phyloP scores from a whole-genome alignment of 2,888 invertebrate species.

The Nymphalis c-album region DNA sequence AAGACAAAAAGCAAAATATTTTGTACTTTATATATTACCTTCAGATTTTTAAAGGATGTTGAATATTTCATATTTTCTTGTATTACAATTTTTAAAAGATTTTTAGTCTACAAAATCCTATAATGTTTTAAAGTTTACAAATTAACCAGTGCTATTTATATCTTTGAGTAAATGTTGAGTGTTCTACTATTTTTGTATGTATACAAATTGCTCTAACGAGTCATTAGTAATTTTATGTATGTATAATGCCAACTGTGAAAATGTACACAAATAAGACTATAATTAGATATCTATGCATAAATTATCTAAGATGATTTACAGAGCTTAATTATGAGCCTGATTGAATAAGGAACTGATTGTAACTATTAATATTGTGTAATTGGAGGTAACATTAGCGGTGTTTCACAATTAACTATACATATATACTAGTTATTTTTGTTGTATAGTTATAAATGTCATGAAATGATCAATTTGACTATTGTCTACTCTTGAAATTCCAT shows the following conservation, averaged over 20 bases:
- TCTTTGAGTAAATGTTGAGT: conserved; percentile 38
- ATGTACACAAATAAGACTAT: conserved; percentile 16
- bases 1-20: conserved; percentile 38
- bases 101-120: conserved; percentile 41
- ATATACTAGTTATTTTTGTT: conserved; percentile 35
- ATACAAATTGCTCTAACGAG: conserved; percentile 21
- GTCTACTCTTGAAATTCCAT: conserved; percentile 30
- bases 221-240: conserved; percentile 18
- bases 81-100: conserved; percentile 34
- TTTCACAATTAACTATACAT: conserved; percentile 29
- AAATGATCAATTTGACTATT: conserved; percentile 30
- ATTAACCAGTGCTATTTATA: conserved; percentile 42
- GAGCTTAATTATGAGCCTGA: conserved; percentile 47
- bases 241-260: conserved; percentile 25
- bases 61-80: conserved; percentile 32
- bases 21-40: conserved; percentile 39
- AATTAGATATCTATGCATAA: conserved; percentile 32
- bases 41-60: conserved; percentile 23
- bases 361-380: conserved; percentile 31
- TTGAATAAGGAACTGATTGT: conserved; percentile 34
- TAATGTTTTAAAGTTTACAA: conserved; percentile 29
- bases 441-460: conserved; percentile 26
- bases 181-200: conserved; percentile 36
- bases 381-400: conserved; percentile 22
- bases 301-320: conserved; percentile 45